A percentile compares a stretch with the other conserved stretches of the same genome.
These are phyloP conservation scores for Dryoscopus gambensis DNA, from an alignment of 2,113 vertebrate species.

Conservation along the genomic window DNA sequence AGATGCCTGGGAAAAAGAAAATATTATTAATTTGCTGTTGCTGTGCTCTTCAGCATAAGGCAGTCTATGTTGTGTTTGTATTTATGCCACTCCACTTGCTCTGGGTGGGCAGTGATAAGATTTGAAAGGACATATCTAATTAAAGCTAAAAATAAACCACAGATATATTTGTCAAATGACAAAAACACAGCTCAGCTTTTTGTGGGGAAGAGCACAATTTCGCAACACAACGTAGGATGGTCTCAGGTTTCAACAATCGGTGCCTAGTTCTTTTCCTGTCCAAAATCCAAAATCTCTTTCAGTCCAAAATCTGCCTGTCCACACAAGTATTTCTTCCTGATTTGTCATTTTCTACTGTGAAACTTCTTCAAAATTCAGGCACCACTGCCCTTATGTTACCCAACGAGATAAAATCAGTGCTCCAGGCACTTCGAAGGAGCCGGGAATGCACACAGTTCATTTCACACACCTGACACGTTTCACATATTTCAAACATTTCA, in stretches of 20 bases:
- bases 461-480: not conserved
- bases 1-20: not conserved
- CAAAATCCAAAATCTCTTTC: too few relatives aligned
- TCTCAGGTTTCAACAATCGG: not conserved
- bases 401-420: not conserved
- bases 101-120: not conserved
- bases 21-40: not conserved
- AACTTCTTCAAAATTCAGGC: not conserved
- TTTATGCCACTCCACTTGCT: not conserved
- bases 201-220: not conserved
- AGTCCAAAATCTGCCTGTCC: not conserved
- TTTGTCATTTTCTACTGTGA: not conserved
- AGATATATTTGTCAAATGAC: not conserved
- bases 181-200: accelerated
- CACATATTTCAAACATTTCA: not conserved
- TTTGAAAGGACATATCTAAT: not conserved
- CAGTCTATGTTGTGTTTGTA: not conserved
- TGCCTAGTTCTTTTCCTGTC: not conserved
- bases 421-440: accelerated
- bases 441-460: not conserved
- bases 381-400: not conserved
- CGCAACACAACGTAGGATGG: accelerated
- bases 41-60: not conserved
- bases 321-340: not conserved
- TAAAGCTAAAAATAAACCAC: slow-evolving; percentile 7